Percentiles rank a stretch among this genome's conserved stretches.
Evolutionary conservation across 2,797 vertebrate species (phyloP).

Genomic region (Synaphobranchus kaupii): DNA sequence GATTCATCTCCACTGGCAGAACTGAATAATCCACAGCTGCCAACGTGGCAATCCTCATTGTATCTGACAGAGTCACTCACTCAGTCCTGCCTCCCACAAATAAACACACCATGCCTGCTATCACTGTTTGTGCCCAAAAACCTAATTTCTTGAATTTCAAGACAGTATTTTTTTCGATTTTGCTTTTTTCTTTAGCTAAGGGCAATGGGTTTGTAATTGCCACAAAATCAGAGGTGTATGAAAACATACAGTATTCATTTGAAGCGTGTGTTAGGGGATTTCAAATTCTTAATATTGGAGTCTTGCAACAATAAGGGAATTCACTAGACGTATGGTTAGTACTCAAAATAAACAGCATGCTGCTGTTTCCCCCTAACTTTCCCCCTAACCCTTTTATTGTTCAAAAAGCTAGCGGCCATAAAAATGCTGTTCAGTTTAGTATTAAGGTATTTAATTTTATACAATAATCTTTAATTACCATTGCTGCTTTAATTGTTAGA

Average conservation of each 20-base stretch:
- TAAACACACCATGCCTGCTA: constrained; percentile 27
- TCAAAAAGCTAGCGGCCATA: not conserved
- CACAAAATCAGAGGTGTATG: constrained; percentile 45
- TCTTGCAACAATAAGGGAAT: not conserved
- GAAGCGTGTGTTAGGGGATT: constrained; percentile 40
- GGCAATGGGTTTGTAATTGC: constrained; percentile 8
- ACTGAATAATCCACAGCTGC: constrained; percentile 28
- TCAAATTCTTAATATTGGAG: not conserved
- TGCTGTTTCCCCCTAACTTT: not conserved
- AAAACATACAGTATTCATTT: constrained; percentile 39
- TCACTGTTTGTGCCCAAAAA: constrained; percentile 18
- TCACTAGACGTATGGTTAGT: not conserved
- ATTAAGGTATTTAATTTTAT: not conserved
- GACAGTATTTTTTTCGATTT: not conserved
- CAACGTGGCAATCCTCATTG: constrained; percentile 15
- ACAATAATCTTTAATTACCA: not conserved
- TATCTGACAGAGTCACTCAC: constrained; percentile 31
- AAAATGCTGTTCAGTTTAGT: not conserved
- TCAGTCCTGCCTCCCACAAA: constrained; percentile 15
- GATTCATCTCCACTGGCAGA: constrained; percentile 31
- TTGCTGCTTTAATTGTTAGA: too few relatives aligned
- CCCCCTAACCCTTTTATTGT: not conserved
- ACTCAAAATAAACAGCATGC: not conserved
- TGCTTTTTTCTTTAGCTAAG: not conserved
- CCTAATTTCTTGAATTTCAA: constrained; percentile 14